Evolutionary conservation across 2,113 vertebrate genomes (phyloP), one percentile per base, ranked within the genome.

Genomic region (Grammomys surdaster): DNA sequence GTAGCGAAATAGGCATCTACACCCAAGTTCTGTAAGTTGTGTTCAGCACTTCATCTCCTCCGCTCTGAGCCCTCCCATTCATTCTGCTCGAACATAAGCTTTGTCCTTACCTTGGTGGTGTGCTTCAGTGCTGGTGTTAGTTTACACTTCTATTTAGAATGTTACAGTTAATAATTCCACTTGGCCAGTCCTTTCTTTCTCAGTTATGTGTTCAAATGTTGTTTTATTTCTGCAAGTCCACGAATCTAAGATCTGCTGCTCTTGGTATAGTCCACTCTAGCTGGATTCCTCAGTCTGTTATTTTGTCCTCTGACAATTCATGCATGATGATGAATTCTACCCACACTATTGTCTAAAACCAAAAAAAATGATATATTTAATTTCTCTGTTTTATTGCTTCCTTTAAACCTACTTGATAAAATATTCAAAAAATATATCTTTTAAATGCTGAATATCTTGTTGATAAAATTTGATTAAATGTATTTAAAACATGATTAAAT

Each of bases 11-110:
- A 2, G 7, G 48, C 51, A 70, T 67, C 9, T 20, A 51, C 33
- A 2, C 26, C 9, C 9, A 5, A 28, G 54, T 36, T 92, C 19
- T 33, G 6, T 2, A 5, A 31, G 10, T 11, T 17, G 1, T 72
- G 46, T 0, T 1, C 16, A 22, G 31, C 1, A 0, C 26, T 8
- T 46, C 10, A 26, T 26, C 36, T 20, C 7, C 33, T 40, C 14
- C 19, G 19, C 40, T 17, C 31, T 11, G 11, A 31, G 4, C 51
- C 7, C 46, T 36, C 4, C 8, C 26, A 4, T 1, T 58, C 56
- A 54, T 14, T 63, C 51, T 24, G 51, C 12, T 14, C 51, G n/a
- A 26, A 40, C 6, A 72, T 2, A 24, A 7, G 63, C 5, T 17
- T 77, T 36, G 43, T 20, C 14, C 24, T 33, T 9, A 54, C 28